Evolutionary conservation across 2,113 vertebrate genomes (phyloP).

Genomic region (Lates calcarifer): DNA sequence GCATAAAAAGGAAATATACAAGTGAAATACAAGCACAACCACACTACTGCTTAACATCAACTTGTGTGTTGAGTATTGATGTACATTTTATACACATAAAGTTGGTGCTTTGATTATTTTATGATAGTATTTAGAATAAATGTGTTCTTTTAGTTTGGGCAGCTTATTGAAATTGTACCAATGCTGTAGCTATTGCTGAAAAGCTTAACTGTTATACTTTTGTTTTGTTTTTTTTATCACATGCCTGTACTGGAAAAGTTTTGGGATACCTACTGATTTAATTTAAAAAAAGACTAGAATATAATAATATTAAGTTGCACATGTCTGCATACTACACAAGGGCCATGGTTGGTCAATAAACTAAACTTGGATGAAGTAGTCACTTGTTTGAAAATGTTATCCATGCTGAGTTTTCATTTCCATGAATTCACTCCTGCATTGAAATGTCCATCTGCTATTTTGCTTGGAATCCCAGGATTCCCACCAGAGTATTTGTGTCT

Average conservation of each 20-base stretch:
- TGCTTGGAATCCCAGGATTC: conserved; percentile 53
- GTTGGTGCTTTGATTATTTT: not conserved
- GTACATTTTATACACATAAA: not conserved
- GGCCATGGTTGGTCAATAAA: not conserved
- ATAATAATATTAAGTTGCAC: not conserved
- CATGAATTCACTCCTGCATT: conserved; percentile 46
- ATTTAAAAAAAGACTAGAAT: conserved; percentile 8
- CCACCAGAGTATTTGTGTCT: conserved; percentile 51
- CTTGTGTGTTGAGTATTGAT: not conserved
- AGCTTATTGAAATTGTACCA: not conserved
- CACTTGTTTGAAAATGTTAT: conserved; percentile 23
- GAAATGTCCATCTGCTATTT: conserved; percentile 39
- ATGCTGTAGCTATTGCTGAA: not conserved
- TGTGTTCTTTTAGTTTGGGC: not conserved
- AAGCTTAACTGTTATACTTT: not conserved
- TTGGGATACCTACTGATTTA: not conserved
- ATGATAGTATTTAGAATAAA: not conserved
- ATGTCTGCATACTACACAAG: not conserved
- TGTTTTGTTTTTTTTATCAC: no score
- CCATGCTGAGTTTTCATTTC: conserved; percentile 37
- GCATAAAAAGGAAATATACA: not conserved
- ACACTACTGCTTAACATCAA: no score
- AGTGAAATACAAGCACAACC: not conserved
- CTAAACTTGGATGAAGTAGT: conserved; percentile 13
- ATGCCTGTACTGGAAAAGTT: not conserved